Evolutionary conservation across 2,113 vertebrate species (phyloP), one percentile per base, ranked within the genome.

Genomic region (Potamarius usumacintae): DNA sequence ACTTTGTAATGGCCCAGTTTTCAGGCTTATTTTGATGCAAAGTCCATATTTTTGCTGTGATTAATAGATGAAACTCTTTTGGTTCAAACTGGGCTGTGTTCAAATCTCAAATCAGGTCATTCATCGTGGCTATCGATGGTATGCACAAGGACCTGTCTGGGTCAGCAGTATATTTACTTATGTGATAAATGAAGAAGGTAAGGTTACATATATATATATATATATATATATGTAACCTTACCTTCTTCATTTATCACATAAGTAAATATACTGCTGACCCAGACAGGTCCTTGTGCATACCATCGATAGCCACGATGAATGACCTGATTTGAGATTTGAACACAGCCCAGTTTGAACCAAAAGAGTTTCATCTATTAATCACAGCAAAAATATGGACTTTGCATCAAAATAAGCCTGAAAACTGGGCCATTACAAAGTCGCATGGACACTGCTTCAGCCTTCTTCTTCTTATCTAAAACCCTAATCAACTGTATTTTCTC

Each of bases 351-450:
- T 90, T 88, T 87, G 92, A 94, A 94, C 92, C 89, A 92, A 94
- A 94, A 93, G 93, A 91, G 92, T 91, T 91, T 94, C 91, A 92
- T 92, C 94, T 90, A 94, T 94, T 94, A 93, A 94, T 94, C 94
- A 94, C 91, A 88, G 93, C 93, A 93, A 93, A 86, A 78, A 58
- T 58, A 34, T 10, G 9, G 55, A 81, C 77, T 18, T 57, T 34
- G n/a, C 25, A 7, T 82, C 79, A 84, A 84, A 84, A 67, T 79
- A 86, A 80, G 60, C 4, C 25, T 53, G 53, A 88, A 86, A 85
- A 85, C 55, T 58, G 71, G 71, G 76, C 57, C 85, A 67, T 71
- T 65, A 62, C 9, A 67, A 34, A 85, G 67, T 77, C 50, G 67
- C 25, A 5, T 79, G 63, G 15, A 82, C 71, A 63, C 20, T 7